phyloP scores from a whole-genome alignment of 1,140 invertebrate species.

The Hormaphis cornu region DNA sequence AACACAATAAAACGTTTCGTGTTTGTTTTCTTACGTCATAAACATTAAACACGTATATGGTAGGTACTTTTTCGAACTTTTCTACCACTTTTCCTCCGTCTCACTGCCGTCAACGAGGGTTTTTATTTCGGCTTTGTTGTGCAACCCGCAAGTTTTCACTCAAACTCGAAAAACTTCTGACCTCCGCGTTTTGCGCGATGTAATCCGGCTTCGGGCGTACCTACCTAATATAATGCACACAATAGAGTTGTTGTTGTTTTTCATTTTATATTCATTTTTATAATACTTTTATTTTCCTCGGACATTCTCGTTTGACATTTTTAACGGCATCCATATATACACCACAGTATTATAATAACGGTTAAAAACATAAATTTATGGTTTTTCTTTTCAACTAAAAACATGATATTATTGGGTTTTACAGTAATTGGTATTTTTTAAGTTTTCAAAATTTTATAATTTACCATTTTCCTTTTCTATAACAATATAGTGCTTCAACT shows the following conservation, averaged over 20 bases:
- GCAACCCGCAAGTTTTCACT: not conserved
- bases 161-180: not conserved
- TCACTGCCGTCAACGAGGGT: not conserved
- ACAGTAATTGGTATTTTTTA: no score
- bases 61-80: not conserved
- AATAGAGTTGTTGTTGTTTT: not conserved
- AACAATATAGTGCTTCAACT: no score
- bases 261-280: not conserved
- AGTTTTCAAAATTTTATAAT: no score
- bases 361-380: no score
- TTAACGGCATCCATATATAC: not conserved
- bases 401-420: no score
- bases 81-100: not conserved
- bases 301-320: not conserved
- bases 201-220: not conserved
- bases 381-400: no score
- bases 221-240: no score
- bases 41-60: no score
- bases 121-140: not conserved
- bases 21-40: no score
- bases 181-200: not conserved
- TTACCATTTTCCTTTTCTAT: no score
- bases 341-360: no score
- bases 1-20: not conserved
- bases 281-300: not conserved